These are phyloP conservation scores for Apostichopus japonicus DNA, from an alignment of 35 echinoderm and acorn worm species.

Conservation along the genomic window DNA sequence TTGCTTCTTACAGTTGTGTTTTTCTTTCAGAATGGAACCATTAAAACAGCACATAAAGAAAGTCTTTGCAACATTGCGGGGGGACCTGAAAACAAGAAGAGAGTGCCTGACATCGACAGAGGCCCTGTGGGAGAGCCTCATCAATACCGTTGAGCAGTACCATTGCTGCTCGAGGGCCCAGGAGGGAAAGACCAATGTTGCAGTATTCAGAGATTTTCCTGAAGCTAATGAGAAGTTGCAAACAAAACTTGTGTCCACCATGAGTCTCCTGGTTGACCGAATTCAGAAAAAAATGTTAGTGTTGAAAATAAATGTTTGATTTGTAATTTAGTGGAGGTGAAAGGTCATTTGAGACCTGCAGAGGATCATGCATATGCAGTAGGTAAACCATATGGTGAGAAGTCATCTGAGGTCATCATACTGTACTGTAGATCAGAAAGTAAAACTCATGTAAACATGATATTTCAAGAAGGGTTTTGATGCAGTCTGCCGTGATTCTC, in stretches of 20 bases:
- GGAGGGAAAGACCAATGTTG: neutral
- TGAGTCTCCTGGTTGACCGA: neutral
- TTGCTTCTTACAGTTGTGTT: neutral
- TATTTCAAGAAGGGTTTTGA: too few relatives aligned
- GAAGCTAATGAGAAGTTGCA: constrained; percentile 1
- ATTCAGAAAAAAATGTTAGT: constrained; percentile 22
- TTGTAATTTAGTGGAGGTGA: neutral
- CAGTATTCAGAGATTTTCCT: constrained; percentile 16
- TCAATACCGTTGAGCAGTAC: constrained; percentile 28
- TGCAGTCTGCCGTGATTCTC: too few relatives aligned
- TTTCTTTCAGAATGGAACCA: constrained; percentile 19
- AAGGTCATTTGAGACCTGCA: neutral
- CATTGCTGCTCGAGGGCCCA: neutral
- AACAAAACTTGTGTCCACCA: neutral
- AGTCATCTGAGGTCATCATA: neutral
- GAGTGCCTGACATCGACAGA: neutral
- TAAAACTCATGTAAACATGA: too few relatives aligned
- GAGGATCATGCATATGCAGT: neutral
- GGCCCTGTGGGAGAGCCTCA: constrained; percentile 11
- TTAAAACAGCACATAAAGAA: constrained; percentile 25
- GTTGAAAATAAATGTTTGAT: neutral
- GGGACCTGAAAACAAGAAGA: neutral
- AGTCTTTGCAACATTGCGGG: neutral
- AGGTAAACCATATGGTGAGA: neutral
- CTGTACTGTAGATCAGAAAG: too few relatives aligned